Conservation (phyloP, 2,888 invertebrate genomes). For the Tenthredo scrophulariae region DNA sequence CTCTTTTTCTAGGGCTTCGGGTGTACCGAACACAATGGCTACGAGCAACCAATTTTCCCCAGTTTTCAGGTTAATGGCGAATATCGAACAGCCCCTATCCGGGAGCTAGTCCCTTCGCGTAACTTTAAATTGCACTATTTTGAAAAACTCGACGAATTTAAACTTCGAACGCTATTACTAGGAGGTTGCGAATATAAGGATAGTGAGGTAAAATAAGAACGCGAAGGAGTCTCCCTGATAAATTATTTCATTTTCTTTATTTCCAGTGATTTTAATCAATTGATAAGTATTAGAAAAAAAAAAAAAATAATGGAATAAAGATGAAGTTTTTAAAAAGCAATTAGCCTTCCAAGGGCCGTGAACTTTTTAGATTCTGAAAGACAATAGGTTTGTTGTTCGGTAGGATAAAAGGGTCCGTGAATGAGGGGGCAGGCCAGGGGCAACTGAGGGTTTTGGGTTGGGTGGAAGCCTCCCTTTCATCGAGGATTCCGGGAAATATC, state of each 20-base stretch:
- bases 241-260: background rate
- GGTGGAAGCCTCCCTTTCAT: constrained; percentile 2
- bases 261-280: constrained; percentile 16
- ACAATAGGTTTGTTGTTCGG: constrained; percentile 54
- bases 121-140: constrained; percentile 38
- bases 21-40: background rate
- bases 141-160: constrained; percentile 2
- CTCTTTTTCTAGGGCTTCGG: constrained; percentile 35
- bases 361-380: constrained; percentile 44
- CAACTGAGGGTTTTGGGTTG: background rate
- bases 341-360: constrained; percentile 50
- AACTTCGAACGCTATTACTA: background rate
- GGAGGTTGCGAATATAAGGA: too few species aligned
- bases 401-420: constrained; percentile 49
- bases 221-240: background rate
- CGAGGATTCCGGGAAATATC: constrained; percentile 45
- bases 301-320: too few species aligned
- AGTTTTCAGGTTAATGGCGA: constrained; percentile 9
- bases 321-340: constrained; percentile 48
- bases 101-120: background rate
- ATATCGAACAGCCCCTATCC: background rate
- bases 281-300: constrained; percentile 13
- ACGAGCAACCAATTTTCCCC: background rate
- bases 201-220: background rate
- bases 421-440: background rate